Conservation (phyloP, 2,113 vertebrate genomes). For the Campylomormyrus tamandua region DNA sequence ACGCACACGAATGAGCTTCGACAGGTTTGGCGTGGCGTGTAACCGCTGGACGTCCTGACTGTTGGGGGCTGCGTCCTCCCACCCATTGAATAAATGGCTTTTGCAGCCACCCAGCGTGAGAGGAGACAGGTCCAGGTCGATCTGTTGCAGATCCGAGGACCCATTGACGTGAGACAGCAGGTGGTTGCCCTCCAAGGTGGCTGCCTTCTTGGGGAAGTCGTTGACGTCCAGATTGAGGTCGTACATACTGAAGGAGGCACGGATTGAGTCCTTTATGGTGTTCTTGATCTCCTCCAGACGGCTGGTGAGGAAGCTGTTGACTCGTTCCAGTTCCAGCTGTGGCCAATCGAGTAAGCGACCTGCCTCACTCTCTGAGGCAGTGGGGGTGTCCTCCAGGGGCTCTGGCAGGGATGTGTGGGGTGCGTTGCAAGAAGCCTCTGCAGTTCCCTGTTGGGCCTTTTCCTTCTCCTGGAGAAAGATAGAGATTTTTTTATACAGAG, state of each 20-base stretch:
- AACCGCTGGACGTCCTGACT: slow-evolving; percentile 74
- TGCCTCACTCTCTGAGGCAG: slow-evolving; percentile 51
- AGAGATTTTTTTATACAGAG: neutral
- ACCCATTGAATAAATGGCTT: slow-evolving; percentile 69
- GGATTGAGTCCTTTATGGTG: slow-evolving; percentile 94
- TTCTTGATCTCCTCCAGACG: slow-evolving; percentile 95
- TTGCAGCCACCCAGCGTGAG: slow-evolving; percentile 80
- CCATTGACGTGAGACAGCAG: slow-evolving; percentile 82
- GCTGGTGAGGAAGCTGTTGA: slow-evolving; percentile 94
- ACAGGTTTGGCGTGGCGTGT: slow-evolving; percentile 77
- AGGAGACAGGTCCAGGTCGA: slow-evolving; percentile 87
- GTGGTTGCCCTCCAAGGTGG: slow-evolving; percentile 79
- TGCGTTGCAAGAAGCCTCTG: slow-evolving; percentile 50
- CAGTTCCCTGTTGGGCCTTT: slow-evolving; percentile 76
- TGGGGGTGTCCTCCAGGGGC: slow-evolving; percentile 40
- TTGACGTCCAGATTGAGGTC: slow-evolving; percentile 91
- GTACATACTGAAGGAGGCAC: slow-evolving; percentile 87
- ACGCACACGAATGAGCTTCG: slow-evolving; percentile 84
- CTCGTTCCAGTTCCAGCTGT: slow-evolving; percentile 82
- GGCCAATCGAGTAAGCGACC: slow-evolving; percentile 87
- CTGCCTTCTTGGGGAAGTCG: slow-evolving; percentile 87
- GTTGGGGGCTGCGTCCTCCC: slow-evolving; percentile 49
- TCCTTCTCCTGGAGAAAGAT: slow-evolving; percentile 68
- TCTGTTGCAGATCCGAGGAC: slow-evolving; percentile 82
- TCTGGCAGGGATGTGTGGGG: slow-evolving; percentile 38